Conservation (phyloP, 2,888 invertebrate species). For the Sesia apiformis region DNA sequence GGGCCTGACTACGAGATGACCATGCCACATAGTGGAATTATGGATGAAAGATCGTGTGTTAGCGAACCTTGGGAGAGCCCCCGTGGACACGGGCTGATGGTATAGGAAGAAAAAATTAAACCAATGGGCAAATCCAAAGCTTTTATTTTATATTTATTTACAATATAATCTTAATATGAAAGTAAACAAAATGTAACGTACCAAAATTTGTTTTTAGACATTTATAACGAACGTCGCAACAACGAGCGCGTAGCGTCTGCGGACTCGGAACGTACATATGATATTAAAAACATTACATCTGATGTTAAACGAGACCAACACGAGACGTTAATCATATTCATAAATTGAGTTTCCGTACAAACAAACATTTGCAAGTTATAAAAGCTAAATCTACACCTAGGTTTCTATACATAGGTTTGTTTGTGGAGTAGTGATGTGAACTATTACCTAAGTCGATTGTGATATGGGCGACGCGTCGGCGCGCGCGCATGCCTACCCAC, state of each 20-base stretch:
- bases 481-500: slow-evolving; percentile 17
- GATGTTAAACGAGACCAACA: neutral
- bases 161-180: slow-evolving; percentile 67
- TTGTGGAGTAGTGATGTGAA: slow-evolving; percentile 16
- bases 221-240: slow-evolving; percentile 31
- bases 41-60: no score
- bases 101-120: slow-evolving; percentile 18
- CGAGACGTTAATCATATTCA: neutral
- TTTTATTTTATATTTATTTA: slow-evolving; percentile 67
- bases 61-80: no score
- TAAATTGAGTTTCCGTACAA: slow-evolving; percentile 5
- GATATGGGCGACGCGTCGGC: slow-evolving; percentile 31
- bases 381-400: slow-evolving; percentile 56
- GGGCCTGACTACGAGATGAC: no score
- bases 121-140: slow-evolving; percentile 64
- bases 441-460: slow-evolving; percentile 22
- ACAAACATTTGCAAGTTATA: slow-evolving; percentile 39
- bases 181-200: slow-evolving; percentile 70
- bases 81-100: no score
- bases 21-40: no score
- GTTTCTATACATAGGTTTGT: slow-evolving; percentile 14
- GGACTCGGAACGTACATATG: slow-evolving; percentile 10
- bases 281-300: slow-evolving; percentile 5
- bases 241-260: slow-evolving; percentile 15
- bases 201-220: slow-evolving; percentile 59